Base-by-base conservation (phyloP, 2,888 invertebrate species). In the Aporophyla nigra region DNA sequence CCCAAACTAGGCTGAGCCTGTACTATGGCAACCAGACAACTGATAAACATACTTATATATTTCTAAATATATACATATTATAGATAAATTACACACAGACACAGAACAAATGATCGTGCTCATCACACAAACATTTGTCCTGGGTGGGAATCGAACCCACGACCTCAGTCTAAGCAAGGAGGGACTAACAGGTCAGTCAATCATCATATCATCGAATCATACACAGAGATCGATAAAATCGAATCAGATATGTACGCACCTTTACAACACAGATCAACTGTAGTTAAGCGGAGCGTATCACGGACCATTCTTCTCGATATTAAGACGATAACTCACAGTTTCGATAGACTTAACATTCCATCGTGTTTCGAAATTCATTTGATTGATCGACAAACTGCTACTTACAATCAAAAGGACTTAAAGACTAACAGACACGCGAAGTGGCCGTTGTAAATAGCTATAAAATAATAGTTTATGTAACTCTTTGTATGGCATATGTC, bases 241-340 rank as follows among this genome's bases (percentile, higher is more conserved):
- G 19, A 46, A 72, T 65, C 76, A 66, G 65, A 72, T 70, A 54
- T 62, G 61, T n/a, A 83, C 2, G 51, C 71, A 71, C 68, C 78
- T 82, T 77, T 71, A 78, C 61, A 82, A 14, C 79, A 86, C 79
- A 80, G 82, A 84, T 88, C 85, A 87, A 85, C 82, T 46, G 78
- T 67, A 67, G 59, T 78, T 78, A 83, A 87, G 78, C 87, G 84
- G 85, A 87, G 87, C 88, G 85, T 85, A 85, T 83, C 86, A 58
- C 46, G 77, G 73, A 71, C 84, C 66, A 89, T 88, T 87, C 86
- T 83, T 87, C 74, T 63, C 76, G 59, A 82, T 80, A 86, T 82
- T 65, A 78, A 66, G 74, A 67, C 80, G 79, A 87, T 88, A 88
- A 87, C 78, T 88, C 87, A 88, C 83, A 66, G 76, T 72, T 79